phyloP scores from a whole-genome alignment of 2,888 invertebrate genomes.

The Lacanobia oleracea region DNA sequence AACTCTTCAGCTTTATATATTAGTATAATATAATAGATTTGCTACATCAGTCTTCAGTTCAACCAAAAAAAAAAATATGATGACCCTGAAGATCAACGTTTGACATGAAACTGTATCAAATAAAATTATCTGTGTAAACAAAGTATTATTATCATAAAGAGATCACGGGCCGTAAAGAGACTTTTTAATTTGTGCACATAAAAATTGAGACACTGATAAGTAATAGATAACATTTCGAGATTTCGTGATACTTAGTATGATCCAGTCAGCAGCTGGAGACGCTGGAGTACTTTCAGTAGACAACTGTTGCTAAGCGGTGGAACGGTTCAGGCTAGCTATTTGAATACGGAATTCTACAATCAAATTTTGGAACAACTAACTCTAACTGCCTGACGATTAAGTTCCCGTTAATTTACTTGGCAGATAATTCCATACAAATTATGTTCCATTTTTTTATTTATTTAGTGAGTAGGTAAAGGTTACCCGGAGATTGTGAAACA shows the following conservation, averaged over 20 bases:
- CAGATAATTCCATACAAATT: too few relatives aligned
- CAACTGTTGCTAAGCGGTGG: background rate
- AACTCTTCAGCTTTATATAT: too few relatives aligned
- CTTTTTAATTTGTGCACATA: slow-evolving; percentile 38
- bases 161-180: slow-evolving; percentile 9
- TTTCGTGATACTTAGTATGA: background rate
- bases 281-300: background rate
- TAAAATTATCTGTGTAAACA: slow-evolving; percentile 8
- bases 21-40: too few relatives aligned
- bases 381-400: too few relatives aligned
- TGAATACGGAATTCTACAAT: background rate
- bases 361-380: background rate
- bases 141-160: slow-evolving; percentile 11
- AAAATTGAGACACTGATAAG: slow-evolving; percentile 40
- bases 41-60: too few relatives aligned
- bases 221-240: slow-evolving; percentile 34
- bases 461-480: too few relatives aligned
- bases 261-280: background rate
- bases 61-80: background rate
- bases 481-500: too few relatives aligned
- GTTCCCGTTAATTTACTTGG: too few relatives aligned
- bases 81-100: slow-evolving; percentile 17
- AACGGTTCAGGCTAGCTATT: background rate
- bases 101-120: background rate
- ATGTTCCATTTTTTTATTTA: too few relatives aligned